phyloP scores from a whole-genome alignment of 2,888 invertebrate genomes.

The Microctonus hyperodae region DNA sequence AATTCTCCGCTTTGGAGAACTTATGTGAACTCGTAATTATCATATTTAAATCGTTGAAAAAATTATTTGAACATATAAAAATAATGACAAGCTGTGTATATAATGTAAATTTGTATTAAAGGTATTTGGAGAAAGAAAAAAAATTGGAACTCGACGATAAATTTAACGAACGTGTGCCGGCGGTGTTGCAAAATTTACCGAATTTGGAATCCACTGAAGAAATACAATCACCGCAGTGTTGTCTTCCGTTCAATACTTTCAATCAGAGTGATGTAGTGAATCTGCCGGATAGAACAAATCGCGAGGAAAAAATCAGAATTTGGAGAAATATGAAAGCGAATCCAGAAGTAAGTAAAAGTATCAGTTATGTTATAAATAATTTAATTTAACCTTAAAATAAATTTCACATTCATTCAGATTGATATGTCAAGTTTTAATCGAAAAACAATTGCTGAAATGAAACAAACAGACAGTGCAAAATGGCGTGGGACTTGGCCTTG shows the following conservation, averaged over 20 bases:
- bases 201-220: slow-evolving; percentile 40
- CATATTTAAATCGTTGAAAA: neutral
- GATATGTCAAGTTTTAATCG: slow-evolving; percentile 33
- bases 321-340: slow-evolving; percentile 48
- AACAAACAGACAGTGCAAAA: slow-evolving; percentile 35
- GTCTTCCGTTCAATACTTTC: slow-evolving; percentile 45
- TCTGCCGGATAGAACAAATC: slow-evolving; percentile 43
- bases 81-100: neutral
- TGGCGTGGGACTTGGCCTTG: slow-evolving; percentile 51
- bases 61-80: neutral
- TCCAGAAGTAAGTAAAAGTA: slow-evolving; percentile 39
- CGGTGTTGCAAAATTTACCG: slow-evolving; percentile 39
- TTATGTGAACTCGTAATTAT: slow-evolving; percentile 47
- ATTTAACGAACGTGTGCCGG: slow-evolving; percentile 42
- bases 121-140: slow-evolving; percentile 44
- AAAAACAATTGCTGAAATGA: slow-evolving; percentile 26
- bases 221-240: slow-evolving; percentile 35
- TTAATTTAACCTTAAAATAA: neutral
- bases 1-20: slow-evolving; percentile 45
- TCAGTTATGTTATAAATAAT: neutral
- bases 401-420: slow-evolving; percentile 30
- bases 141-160: slow-evolving; percentile 40
- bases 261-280: slow-evolving; percentile 35
- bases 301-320: slow-evolving; percentile 45
- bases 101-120: neutral